A percentile compares a stretch with the other conserved stretches of the same genome.
These are phyloP conservation scores for Eptatretus atami DNA, from an alignment of 2,797 vertebrate genomes.

Conservation along the genomic window DNA sequence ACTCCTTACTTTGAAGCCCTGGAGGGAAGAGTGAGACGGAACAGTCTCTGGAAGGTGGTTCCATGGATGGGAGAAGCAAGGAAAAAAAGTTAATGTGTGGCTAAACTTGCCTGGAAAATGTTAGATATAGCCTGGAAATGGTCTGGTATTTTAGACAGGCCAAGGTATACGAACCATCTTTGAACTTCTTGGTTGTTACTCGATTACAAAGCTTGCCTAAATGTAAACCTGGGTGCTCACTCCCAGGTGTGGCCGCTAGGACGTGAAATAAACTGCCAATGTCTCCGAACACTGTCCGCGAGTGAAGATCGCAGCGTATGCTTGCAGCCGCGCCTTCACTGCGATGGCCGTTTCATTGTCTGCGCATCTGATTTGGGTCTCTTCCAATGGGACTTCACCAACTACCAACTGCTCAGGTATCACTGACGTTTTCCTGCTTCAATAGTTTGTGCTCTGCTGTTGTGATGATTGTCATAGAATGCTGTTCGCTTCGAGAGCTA, in stretches of 20 bases:
- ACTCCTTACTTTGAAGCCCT: no score
- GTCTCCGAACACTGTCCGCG: conserved; percentile 64
- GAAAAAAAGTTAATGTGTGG: no score
- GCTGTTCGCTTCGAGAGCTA: no score
- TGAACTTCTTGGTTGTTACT: neutral
- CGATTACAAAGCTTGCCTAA: neutral
- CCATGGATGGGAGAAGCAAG: no score
- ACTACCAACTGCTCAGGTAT: conserved; percentile 81
- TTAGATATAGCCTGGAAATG: no score
- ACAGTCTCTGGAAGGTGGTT: no score
- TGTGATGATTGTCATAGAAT: no score
- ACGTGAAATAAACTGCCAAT: conserved; percentile 86
- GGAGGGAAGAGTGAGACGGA: no score
- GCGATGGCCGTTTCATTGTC: conserved; percentile 68
- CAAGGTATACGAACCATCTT: neutral
- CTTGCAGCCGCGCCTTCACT: conserved; percentile 74
- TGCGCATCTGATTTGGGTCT: conserved; percentile 85
- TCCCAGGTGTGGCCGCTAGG: conserved; percentile 84
- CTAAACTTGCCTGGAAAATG: no score
- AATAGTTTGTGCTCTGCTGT: neutral
- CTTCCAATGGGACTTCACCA: conserved; percentile 95
- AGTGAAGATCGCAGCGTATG: conserved; percentile 79
- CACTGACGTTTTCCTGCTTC: neutral
- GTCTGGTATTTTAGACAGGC: neutral
- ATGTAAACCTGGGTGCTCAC: conserved; percentile 5